phyloP scores from a whole-genome alignment of 2,113 vertebrate species.

The Phasianus colchicus region DNA sequence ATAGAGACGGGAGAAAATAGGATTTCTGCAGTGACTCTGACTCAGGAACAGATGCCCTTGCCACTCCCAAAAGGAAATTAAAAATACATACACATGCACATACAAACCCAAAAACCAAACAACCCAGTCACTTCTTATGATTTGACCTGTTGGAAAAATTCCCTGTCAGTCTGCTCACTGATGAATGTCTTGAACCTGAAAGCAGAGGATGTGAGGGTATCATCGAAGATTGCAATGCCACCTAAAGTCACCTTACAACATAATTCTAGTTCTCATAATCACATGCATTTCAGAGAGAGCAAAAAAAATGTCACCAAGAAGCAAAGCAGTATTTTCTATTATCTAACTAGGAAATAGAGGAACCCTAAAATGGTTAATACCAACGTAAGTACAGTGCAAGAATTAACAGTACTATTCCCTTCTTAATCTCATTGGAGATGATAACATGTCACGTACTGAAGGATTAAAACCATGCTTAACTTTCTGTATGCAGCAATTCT shows the following conservation, averaged over 20 bases:
- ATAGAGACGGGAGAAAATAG: neutral
- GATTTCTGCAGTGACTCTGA: neutral
- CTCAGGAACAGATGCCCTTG: neutral
- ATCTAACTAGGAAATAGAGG: neutral
- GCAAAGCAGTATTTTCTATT: neutral
- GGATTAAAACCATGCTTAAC: neutral
- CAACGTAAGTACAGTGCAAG: neutral
- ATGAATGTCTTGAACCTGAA: neutral
- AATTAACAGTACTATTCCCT: neutral
- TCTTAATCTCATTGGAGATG: neutral
- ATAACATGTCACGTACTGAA: neutral
- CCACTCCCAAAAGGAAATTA: neutral
- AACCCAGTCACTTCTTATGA: neutral
- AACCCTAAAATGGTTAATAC: neutral
- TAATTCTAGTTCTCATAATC: neutral
- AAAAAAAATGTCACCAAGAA: neutral
- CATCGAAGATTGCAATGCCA: neutral
- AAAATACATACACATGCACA: neutral
- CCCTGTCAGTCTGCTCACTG: neutral
- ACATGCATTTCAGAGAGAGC: neutral
- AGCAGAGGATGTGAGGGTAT: neutral
- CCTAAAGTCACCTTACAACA: neutral
- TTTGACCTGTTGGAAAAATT: neutral
- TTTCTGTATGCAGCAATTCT: neutral
- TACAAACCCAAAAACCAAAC: neutral